Conservation (phyloP, 2,888 invertebrate species). For the Nymphalis polychloros region DNA sequence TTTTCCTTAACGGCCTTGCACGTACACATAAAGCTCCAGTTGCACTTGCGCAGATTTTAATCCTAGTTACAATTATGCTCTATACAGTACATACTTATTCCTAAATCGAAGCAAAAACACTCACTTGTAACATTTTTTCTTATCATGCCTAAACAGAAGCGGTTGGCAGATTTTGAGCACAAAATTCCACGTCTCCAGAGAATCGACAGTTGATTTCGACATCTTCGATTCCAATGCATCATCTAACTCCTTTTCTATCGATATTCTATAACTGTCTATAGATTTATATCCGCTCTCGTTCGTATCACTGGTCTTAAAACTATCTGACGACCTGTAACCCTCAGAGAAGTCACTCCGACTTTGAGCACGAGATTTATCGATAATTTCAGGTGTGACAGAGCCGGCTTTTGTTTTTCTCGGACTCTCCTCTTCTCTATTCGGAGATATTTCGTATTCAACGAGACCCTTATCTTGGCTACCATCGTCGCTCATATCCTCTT, state of each 20-base stretch:
- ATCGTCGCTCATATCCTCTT: conserved; percentile 65
- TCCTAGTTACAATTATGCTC: too few species aligned
- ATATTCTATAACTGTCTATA: conserved; percentile 48
- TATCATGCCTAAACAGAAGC: conserved; percentile 71
- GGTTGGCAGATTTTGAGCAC: conserved; percentile 76
- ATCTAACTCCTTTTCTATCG: conserved; percentile 58
- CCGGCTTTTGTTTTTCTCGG: conserved; percentile 39
- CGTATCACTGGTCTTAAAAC: conserved; percentile 55
- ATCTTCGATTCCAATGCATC: conserved; percentile 50
- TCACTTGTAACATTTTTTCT: conserved; percentile 73
- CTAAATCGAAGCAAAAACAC: conserved; percentile 4
- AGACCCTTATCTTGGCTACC: conserved; percentile 65
- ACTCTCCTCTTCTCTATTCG: conserved; percentile 50
- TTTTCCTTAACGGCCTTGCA: too few species aligned
- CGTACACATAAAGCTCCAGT: too few species aligned
- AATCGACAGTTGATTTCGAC: conserved; percentile 61
- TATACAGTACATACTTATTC: too few species aligned
- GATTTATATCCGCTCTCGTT: conserved; percentile 55
- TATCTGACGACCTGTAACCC: conserved; percentile 56
- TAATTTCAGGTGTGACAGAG: conserved; percentile 68
- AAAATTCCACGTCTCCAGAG: conserved; percentile 74
- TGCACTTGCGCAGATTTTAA: too few species aligned
- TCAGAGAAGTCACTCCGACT: conserved; percentile 60
- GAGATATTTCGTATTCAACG: conserved; percentile 74
- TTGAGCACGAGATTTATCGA: conserved; percentile 46